A percentile compares a stretch with the other conserved stretches of the same genome.
These are phyloP conservation scores for Zoanthus sociatus DNA, from an alignment of 92 coral and sea anemone genomes.

Conservation along the genomic window DNA sequence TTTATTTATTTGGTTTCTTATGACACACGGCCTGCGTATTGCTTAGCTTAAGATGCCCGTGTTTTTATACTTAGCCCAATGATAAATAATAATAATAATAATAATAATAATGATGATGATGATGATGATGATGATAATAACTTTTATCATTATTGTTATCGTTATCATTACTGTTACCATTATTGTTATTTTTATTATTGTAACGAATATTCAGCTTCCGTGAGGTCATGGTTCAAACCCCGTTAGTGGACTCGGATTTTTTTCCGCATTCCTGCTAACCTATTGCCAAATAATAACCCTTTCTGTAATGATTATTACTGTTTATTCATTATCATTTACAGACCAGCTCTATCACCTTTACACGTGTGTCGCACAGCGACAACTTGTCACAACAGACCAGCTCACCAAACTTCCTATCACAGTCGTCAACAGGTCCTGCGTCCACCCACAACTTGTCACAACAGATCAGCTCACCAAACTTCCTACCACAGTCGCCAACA, in stretches of 20 bases:
- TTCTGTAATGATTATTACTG: not conserved
- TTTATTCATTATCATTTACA: not conserved
- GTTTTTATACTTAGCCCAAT: not conserved
- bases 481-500: not conserved
- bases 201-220: not conserved
- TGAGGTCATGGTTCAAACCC: not conserved
- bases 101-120: too few relatives aligned
- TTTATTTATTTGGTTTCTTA: not conserved
- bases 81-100: not conserved
- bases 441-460: not conserved
- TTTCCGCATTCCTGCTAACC: not conserved
- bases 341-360: not conserved
- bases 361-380: not conserved
- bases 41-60: not conserved
- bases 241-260: not conserved
- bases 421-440: not conserved
- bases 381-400: not conserved
- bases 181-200: not conserved
- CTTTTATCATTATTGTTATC: not conserved
- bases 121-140: not conserved
- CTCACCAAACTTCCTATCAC: not conserved
- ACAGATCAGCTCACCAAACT: not conserved
- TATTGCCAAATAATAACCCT: not conserved
- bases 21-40: slow-evolving; percentile 32
- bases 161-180: not conserved